Base-by-base conservation (phyloP, 2,797 vertebrate genomes). In the Cichlasoma orientale region DNA sequence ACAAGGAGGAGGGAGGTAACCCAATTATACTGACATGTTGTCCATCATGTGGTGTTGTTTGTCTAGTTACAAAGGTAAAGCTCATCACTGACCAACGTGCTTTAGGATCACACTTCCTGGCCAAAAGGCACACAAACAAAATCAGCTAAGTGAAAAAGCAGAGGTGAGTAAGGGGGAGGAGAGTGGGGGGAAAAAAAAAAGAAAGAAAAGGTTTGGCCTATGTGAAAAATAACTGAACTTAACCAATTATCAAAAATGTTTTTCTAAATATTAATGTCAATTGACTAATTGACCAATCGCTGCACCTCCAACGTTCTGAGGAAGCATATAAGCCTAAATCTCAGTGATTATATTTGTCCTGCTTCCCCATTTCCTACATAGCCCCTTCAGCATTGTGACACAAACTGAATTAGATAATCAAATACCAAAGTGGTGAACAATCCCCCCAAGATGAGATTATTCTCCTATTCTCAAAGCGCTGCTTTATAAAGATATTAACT, bases 1-100 rank as follows among this genome's bases (percentile, higher is more conserved):
- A 25, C 78, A 19, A 55, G 88, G 80, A 83, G 79, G 82, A 81
- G 72, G 88, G 75, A 4, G 74, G 72, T 92, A 94, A 95, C 87
- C 71, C 80, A 86, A 94, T 94, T 94, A 95, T 27, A 4, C 56
- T 78, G 93, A 93, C 89, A 91, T 69, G 53, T 68, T 87, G 90
- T 94, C 88, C 90, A 90, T 94, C 91, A 91, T 82, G 80, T 73
- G 84, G 80, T 87, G 87, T 83, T 90, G 87, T 89, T 90, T 85
- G 86, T 92, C 79, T 83, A 59, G 78, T 80, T 89, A 83, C 73
- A 82, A 80, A 84, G 84, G 87, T 71, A 80, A 75, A 86, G 77
- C 83, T 78, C 8, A 31, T 72, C 73, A 78, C 74, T 7, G 68
- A 84, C 36, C 73, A 78, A 81, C 18, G 75, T 77, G 56, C 61